Conservation (phyloP, 2,888 invertebrate genomes). For the Rhorus exstirpatorius region DNA sequence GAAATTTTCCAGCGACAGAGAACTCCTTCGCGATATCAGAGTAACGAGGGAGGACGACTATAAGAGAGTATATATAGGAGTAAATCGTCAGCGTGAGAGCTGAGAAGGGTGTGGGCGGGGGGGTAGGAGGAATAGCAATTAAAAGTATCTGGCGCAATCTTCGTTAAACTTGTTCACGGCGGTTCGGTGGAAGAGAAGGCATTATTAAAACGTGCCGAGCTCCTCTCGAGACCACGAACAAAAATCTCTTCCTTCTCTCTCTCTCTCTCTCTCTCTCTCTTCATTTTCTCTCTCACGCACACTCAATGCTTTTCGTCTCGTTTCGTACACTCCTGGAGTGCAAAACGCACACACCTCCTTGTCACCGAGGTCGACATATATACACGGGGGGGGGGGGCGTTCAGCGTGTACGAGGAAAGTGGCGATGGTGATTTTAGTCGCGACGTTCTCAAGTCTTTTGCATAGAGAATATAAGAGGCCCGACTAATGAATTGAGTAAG, state of each 20-base stretch:
- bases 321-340: conserved; percentile 31
- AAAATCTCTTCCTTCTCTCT: conserved; percentile 62
- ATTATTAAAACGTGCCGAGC: conserved; percentile 84
- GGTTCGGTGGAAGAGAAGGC: conserved; percentile 74
- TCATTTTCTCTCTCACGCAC: conserved; percentile 1
- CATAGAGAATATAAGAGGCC: conserved; percentile 78
- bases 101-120: conserved; percentile 62
- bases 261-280: conserved; percentile 45
- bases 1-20: conserved; percentile 53
- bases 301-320: conserved; percentile 28
- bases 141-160: conserved; percentile 85
- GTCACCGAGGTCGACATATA: background rate
- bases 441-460: conserved; percentile 82
- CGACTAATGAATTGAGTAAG: background rate
- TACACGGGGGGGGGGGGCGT: too few species aligned
- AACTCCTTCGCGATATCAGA: conserved; percentile 50
- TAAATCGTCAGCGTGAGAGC: conserved; percentile 27
- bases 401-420: conserved; percentile 30
- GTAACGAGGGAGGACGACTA: conserved; percentile 41
- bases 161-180: conserved; percentile 84
- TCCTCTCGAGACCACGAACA: conserved; percentile 62
- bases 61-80: conserved; percentile 45
- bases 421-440: conserved; percentile 64
- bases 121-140: conserved; percentile 84
- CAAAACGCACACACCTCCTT: conserved; percentile 17